Evolutionary conservation across 2,797 vertebrate species (phyloP).

Genomic region (Characodon lateralis): DNA sequence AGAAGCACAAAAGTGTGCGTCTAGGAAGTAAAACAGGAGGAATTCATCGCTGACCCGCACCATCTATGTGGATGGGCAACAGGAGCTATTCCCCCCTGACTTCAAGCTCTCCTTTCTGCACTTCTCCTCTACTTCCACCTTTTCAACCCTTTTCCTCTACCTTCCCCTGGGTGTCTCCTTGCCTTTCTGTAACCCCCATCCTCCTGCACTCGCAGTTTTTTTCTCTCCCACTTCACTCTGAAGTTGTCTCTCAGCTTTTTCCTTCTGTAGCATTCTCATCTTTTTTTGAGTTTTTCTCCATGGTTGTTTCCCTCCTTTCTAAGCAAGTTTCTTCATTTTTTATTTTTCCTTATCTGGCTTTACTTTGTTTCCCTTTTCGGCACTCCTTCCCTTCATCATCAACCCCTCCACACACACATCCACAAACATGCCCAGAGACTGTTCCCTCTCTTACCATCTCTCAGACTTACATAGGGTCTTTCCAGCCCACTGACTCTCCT

Average conservation of each 20-base stretch:
- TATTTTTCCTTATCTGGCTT: constrained; percentile 38
- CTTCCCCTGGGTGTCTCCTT: constrained; percentile 64
- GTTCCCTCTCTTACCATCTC: constrained; percentile 54
- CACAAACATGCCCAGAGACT: constrained; percentile 7
- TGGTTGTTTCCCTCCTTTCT: constrained; percentile 30
- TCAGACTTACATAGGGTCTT: constrained; percentile 72
- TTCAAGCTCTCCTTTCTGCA: constrained; percentile 69
- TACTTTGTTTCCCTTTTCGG: constrained; percentile 35
- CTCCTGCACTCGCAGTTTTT: constrained; percentile 10
- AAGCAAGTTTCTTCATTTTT: constrained; percentile 37
- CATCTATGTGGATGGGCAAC: constrained; percentile 55
- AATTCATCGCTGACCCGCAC: constrained; percentile 69
- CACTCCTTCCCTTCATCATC: constrained; percentile 26
- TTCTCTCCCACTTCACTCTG: constrained; percentile 10
- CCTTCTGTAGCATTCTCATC: constrained; percentile 31
- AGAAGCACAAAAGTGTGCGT: constrained; percentile 46
- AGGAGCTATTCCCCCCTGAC: constrained; percentile 67
- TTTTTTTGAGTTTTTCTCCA: constrained; percentile 42
- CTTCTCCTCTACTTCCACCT: constrained; percentile 74
- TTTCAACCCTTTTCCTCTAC: constrained; percentile 66
- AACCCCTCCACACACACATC: constrained; percentile 18
- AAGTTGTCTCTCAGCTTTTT: constrained; percentile 6
- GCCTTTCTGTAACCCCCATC: constrained; percentile 45
- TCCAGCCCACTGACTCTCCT: constrained; percentile 72
- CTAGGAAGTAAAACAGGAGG: constrained; percentile 68